Conservation (phyloP, 2,113 vertebrate species). For the Petroica traversi region DNA sequence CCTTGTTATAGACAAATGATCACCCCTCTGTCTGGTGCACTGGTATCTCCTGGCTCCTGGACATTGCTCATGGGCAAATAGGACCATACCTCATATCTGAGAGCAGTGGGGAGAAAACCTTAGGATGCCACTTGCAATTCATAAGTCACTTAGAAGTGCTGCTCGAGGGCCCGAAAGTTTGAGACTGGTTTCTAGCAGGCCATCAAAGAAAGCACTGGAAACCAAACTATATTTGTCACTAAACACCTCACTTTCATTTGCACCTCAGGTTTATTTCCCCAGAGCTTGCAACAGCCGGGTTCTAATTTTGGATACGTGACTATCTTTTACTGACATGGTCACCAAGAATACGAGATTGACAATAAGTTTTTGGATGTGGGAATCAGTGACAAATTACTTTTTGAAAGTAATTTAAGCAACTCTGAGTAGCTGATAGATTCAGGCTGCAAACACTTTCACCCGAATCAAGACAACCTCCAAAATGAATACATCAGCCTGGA, state of each 20-base stretch:
- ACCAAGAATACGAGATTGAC: slow-evolving; percentile 7
- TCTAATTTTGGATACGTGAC: slow-evolving; percentile 54
- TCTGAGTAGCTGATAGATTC: slow-evolving; percentile 25
- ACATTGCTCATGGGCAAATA: background rate
- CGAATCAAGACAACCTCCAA: slow-evolving; percentile 17
- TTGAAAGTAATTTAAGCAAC: slow-evolving; percentile 53
- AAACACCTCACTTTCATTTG: slow-evolving; percentile 44
- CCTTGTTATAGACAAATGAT: background rate
- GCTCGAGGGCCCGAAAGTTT: background rate
- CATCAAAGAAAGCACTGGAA: background rate
- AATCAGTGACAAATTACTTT: slow-evolving; percentile 56
- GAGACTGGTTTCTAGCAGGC: background rate
- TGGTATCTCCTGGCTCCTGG: background rate
- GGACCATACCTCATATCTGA: background rate
- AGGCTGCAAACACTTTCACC: background rate
- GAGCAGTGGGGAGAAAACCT: background rate
- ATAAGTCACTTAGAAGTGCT: background rate
- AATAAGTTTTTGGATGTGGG: slow-evolving; percentile 50
- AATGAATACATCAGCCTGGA: background rate
- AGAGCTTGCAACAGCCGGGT: background rate
- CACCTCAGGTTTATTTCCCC: slow-evolving; percentile 52
- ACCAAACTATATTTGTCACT: background rate
- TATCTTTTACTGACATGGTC: background rate
- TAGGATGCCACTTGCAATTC: background rate
- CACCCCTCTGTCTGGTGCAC: background rate